Percentiles rank a stretch among this genome's conserved stretches.
Evolutionary conservation across 2,888 invertebrate species (phyloP).

Genomic region (Anoplius nigerrimus): DNA sequence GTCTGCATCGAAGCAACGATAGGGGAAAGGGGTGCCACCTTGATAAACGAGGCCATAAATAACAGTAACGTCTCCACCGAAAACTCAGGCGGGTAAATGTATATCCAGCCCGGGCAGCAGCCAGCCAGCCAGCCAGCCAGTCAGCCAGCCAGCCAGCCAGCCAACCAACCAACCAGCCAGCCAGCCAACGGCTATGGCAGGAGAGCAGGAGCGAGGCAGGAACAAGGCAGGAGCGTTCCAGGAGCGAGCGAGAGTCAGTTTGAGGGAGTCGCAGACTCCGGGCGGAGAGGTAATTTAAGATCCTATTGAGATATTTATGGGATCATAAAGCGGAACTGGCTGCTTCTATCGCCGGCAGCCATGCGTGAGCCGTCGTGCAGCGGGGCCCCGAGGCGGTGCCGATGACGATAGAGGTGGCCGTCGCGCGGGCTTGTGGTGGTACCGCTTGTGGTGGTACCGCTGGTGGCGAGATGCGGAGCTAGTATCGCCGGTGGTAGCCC

Average conservation of each 20-base stretch:
- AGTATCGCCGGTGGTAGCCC: too few species aligned
- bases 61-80: constrained; percentile 74
- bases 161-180: constrained; percentile 41
- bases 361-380: constrained; percentile 50
- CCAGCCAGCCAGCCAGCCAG: constrained; percentile 12
- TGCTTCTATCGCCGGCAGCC: constrained; percentile 60
- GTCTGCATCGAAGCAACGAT: constrained; percentile 64
- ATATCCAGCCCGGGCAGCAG: constrained; percentile 52
- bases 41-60: constrained; percentile 74
- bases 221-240: constrained; percentile 12
- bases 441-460: too few species aligned
- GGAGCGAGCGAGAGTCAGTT: constrained; percentile 24
- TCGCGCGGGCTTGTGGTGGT: too few species aligned
- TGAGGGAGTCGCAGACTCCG: constrained; percentile 37
- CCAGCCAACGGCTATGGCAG: constrained; percentile 1
- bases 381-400: constrained; percentile 9
- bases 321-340: constrained; percentile 67
- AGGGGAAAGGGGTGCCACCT: constrained; percentile 70
- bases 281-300: constrained; percentile 64
- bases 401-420: too few species aligned
- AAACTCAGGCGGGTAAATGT: constrained; percentile 68
- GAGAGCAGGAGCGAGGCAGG: constrained; percentile 3
- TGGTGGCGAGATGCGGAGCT: too few species aligned
- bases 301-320: constrained; percentile 71
- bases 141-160: constrained; percentile 40